These are phyloP conservation scores for Ceyx margarethae DNA, from an alignment of 2,113 vertebrate genomes.

Conservation along the genomic window DNA sequence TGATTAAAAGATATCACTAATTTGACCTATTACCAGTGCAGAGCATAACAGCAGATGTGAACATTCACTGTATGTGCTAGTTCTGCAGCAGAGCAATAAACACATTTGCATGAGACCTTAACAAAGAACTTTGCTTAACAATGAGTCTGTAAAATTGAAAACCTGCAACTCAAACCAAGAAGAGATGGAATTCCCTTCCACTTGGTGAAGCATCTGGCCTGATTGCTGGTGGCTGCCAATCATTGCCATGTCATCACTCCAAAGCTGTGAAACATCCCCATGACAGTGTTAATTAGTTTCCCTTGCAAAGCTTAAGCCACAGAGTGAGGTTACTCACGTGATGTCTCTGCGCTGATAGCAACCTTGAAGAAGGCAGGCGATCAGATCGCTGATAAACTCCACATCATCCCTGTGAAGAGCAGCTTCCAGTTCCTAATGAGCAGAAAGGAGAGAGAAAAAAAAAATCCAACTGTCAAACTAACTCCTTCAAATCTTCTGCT, in stretches of 20 bases:
- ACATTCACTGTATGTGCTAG: neutral
- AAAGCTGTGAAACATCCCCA: neutral
- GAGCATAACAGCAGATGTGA: neutral
- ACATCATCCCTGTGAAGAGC: constrained; percentile 90
- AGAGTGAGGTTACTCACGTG: constrained; percentile 83
- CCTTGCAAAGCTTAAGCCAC: neutral
- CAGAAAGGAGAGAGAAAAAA: neutral
- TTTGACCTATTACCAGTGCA: neutral
- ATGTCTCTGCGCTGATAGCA: constrained; percentile 97
- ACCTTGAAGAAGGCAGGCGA: constrained; percentile 93
- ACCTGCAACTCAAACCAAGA: neutral
- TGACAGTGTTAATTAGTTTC: constrained; percentile 16
- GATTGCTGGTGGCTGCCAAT: neutral
- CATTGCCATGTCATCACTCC: constrained; percentile 28
- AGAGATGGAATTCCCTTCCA: constrained; percentile 26
- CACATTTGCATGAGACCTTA: neutral
- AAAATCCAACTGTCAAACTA: neutral
- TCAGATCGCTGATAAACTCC: constrained; percentile 91
- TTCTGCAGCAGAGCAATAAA: neutral
- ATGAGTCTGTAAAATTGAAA: neutral
- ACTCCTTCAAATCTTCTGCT: neutral
- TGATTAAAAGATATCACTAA: neutral
- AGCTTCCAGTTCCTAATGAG: constrained; percentile 90
- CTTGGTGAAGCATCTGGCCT: neutral
- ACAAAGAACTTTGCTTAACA: neutral